Percentiles rank a stretch among this genome's conserved stretches.
These are phyloP conservation scores for Brachycybe producta DNA, from an alignment of 2,888 invertebrate species.

Conservation along the genomic window DNA sequence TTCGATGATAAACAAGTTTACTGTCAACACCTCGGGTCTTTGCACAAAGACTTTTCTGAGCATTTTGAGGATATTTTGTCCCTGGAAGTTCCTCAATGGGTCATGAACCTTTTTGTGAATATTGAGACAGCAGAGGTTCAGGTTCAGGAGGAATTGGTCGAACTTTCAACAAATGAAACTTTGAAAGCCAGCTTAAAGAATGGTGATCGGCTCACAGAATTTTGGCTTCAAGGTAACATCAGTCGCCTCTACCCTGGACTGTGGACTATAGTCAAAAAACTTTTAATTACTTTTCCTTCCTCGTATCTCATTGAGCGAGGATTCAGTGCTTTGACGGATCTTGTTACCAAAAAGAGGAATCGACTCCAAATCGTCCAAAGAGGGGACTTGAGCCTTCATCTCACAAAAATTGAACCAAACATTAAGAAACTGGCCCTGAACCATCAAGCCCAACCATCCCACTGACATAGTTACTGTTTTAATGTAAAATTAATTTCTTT, in stretches of 20 bases:
- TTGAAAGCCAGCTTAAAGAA: neutral
- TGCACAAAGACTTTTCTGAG: conserved; percentile 18
- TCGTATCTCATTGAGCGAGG: neutral
- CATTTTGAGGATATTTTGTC: conserved; percentile 20
- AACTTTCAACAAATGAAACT: neutral
- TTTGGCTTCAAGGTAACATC: neutral
- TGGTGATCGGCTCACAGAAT: neutral
- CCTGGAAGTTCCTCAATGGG: conserved; percentile 18
- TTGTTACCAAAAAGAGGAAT: neutral
- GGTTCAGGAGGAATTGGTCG: too few relatives aligned
- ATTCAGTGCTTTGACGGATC: too few relatives aligned
- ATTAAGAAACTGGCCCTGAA: neutral
- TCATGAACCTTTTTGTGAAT: conserved; percentile 16
- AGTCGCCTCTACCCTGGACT: neutral
- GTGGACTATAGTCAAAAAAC: neutral
- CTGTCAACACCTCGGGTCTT: conserved; percentile 17
- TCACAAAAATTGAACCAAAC: neutral
- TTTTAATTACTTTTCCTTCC: neutral
- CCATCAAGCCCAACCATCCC: too few relatives aligned
- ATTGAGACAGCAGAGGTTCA: conserved; percentile 10
- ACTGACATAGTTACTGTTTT: too few relatives aligned
- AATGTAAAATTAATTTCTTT: too few relatives aligned
- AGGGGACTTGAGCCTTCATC: too few relatives aligned
- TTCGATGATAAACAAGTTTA: conserved; percentile 19
- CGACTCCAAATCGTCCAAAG: neutral